phyloP scores from a whole-genome alignment of 2,113 vertebrate genomes.

The Pluvianellus socialis region DNA sequence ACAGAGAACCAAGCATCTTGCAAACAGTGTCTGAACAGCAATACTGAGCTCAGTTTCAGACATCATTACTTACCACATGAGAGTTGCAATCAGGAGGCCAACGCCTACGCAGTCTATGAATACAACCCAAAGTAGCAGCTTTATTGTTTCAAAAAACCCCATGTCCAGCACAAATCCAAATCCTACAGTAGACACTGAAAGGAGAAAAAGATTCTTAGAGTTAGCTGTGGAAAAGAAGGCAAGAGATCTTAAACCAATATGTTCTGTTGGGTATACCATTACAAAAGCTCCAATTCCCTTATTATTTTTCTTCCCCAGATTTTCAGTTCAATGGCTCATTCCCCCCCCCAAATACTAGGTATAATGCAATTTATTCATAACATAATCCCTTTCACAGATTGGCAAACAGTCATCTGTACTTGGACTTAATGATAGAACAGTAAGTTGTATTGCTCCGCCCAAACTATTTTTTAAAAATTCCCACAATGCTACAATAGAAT shows the following conservation, averaged over 20 bases:
- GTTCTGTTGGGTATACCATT: not conserved
- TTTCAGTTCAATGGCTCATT: not conserved
- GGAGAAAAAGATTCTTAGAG: not conserved
- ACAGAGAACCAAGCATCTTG: not conserved
- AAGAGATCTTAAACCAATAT: not conserved
- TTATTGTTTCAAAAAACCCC: slow-evolving; percentile 90
- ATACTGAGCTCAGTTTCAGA: not conserved
- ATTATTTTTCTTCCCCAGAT: not conserved
- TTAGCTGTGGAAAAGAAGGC: not conserved
- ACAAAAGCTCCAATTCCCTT: not conserved
- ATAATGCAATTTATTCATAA: not conserved
- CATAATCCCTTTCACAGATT: not conserved
- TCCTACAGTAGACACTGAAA: slow-evolving; percentile 91
- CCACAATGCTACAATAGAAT: not conserved
- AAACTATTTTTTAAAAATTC: not conserved
- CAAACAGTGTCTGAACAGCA: not conserved
- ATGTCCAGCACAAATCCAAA: slow-evolving; percentile 96
- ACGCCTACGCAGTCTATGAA: slow-evolving; percentile 97
- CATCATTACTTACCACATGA: slow-evolving; percentile 90
- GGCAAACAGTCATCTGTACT: not conserved
- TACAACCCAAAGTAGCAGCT: slow-evolving; percentile 96
- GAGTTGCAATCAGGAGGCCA: slow-evolving; percentile 92
- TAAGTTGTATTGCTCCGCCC: not conserved
- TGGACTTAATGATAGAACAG: not conserved
- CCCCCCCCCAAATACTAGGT: not conserved